Conservation (phyloP, 2,113 vertebrate genomes). For the Osmerus mordax region DNA sequence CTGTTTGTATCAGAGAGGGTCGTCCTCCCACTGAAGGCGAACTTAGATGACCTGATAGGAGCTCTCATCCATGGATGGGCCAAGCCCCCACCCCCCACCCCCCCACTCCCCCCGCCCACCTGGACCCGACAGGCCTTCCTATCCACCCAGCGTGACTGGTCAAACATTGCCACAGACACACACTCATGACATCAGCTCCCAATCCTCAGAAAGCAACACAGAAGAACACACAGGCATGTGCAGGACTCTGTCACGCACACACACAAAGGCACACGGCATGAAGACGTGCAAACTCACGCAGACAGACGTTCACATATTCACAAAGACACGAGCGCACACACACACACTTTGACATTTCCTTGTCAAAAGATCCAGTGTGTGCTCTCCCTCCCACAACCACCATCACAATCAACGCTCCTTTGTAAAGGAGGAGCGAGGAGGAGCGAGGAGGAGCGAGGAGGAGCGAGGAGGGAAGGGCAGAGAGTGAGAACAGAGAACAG, state of each 20-base stretch:
- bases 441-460: slow-evolving; percentile 49
- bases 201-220: background rate
- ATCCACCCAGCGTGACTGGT: slow-evolving; percentile 45
- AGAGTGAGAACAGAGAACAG: background rate
- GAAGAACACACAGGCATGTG: slow-evolving; percentile 9
- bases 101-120: background rate
- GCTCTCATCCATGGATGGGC: background rate
- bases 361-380: slow-evolving; percentile 72
- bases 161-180: slow-evolving; percentile 52
- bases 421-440: slow-evolving; percentile 56
- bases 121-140: no score
- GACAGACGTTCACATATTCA: slow-evolving; percentile 19
- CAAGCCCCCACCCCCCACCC: slow-evolving; percentile 32
- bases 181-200: slow-evolving; percentile 20
- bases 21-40: slow-evolving; percentile 52
- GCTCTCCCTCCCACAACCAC: slow-evolving; percentile 61
- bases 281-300: slow-evolving; percentile 51
- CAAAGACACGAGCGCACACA: slow-evolving; percentile 5
- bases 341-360: slow-evolving; percentile 72
- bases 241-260: slow-evolving; percentile 1
- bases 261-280: slow-evolving; percentile 35
- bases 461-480: background rate
- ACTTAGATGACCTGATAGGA: slow-evolving; percentile 38
- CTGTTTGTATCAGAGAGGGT: slow-evolving; percentile 33
- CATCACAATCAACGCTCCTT: slow-evolving; percentile 71